phyloP scores from a whole-genome alignment of 1,140 invertebrate genomes.

The Cephus cinctus region DNA sequence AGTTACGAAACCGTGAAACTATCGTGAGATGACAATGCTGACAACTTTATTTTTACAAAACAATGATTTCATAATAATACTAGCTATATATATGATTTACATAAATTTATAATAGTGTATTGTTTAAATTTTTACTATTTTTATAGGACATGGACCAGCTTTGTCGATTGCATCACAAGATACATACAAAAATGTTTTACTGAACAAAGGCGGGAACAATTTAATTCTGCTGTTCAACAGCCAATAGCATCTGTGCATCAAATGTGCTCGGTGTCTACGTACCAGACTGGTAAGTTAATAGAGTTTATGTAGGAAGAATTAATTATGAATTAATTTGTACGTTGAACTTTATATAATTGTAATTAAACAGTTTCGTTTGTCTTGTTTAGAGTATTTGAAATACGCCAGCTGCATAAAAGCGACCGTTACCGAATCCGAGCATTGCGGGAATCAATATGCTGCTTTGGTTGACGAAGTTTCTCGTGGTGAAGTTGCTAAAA shows the following conservation, averaged over 20 bases:
- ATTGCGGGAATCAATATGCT: slow-evolving; percentile 61
- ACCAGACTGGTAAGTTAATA: slow-evolving; percentile 59
- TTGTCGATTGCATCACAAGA: slow-evolving; percentile 59
- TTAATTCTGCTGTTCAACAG: slow-evolving; percentile 61
- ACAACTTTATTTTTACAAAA: too few relatives aligned
- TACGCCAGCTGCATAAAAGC: slow-evolving; percentile 63
- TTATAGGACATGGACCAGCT: slow-evolving; percentile 57
- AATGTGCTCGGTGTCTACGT: slow-evolving; percentile 59
- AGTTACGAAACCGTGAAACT: too few relatives aligned
- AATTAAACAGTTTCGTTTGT: slow-evolving; percentile 2
- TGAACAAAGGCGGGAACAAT: slow-evolving; percentile 55
- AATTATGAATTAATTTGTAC: neutral
- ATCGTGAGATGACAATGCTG: too few relatives aligned
- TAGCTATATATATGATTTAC: too few relatives aligned
- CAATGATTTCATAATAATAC: too few relatives aligned
- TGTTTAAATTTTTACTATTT: slow-evolving; percentile 8
- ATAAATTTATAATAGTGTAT: slow-evolving; percentile 1
- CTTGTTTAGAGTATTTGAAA: slow-evolving; percentile 59
- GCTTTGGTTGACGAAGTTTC: slow-evolving; percentile 60
- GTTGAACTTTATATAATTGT: neutral
- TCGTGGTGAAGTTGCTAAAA: slow-evolving; percentile 57
- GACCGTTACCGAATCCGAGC: slow-evolving; percentile 57
- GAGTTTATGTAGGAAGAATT: too few relatives aligned
- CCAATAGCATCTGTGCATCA: slow-evolving; percentile 62
- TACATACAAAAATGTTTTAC: slow-evolving; percentile 63